Percentiles rank a stretch among this genome's conserved stretches.
These are phyloP conservation scores for Phainopepla nitens DNA, from an alignment of 2,113 vertebrate genomes.

Conservation along the genomic window DNA sequence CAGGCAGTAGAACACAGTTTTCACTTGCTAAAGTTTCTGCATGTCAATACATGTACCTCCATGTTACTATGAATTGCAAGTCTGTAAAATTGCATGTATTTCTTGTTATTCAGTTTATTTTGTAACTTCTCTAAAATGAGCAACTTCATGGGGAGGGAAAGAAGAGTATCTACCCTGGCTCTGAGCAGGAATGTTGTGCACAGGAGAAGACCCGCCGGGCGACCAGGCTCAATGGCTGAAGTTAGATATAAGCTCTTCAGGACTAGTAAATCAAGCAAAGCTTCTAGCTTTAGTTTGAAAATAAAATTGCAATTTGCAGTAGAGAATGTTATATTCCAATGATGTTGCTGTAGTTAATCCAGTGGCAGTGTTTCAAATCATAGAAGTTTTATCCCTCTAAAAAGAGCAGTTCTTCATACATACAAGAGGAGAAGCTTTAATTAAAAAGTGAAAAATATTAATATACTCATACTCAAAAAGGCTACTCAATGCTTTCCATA, in stretches of 20 bases:
- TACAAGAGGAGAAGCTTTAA: background rate
- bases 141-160: background rate
- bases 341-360: background rate
- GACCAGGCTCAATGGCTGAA: background rate
- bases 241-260: background rate
- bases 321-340: background rate
- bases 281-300: background rate
- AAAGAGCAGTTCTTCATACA: background rate
- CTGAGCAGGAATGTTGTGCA: accelerated
- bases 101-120: background rate
- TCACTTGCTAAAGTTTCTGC: background rate
- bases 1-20: background rate
- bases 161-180: background rate
- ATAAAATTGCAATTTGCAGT: background rate
- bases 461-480: background rate
- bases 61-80: background rate
- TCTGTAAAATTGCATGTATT: background rate
- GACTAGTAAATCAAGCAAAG: background rate
- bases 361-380: background rate
- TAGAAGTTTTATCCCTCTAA: background rate
- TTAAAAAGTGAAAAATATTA: slow-evolving; percentile 5
- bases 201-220: background rate
- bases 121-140: background rate
- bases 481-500: background rate
- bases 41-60: background rate